These are phyloP conservation scores for Eurypyga helias DNA, from an alignment of 2,113 vertebrate species.

Conservation along the genomic window DNA sequence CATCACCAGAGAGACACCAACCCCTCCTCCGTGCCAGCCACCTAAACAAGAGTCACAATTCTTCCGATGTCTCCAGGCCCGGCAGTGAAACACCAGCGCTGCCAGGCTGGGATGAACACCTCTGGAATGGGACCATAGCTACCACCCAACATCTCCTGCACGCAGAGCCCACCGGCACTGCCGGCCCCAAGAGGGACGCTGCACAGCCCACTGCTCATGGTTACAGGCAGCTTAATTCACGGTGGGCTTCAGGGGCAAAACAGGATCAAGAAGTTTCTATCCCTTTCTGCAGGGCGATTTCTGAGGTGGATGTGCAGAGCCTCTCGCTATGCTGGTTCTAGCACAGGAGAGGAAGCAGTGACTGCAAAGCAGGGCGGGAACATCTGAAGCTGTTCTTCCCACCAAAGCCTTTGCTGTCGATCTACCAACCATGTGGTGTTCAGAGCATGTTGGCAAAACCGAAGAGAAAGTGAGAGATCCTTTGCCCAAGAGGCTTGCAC, in stretches of 20 bases:
- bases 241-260: neutral
- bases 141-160: neutral
- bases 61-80: neutral
- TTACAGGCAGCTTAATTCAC: neutral
- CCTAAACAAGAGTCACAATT: neutral
- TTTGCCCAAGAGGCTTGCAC: neutral
- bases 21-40: fast-evolving
- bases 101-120: neutral
- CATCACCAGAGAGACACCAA: neutral
- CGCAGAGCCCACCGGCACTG: neutral
- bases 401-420: neutral
- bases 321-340: neutral
- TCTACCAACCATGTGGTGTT: neutral
- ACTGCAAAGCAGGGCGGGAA: neutral
- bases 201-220: neutral
- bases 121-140: neutral
- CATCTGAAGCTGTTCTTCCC: neutral
- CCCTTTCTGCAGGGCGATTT: neutral
- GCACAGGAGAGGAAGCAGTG: neutral
- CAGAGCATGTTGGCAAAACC: neutral
- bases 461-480: neutral
- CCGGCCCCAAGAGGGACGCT: neutral
- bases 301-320: neutral
- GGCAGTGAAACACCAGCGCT: neutral
- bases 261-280: neutral